Percentiles rank a stretch among this genome's conserved stretches.
Evolutionary conservation across 1,140 invertebrate species (phyloP).

Genomic region (Diachasmimorpha longicaudata): DNA sequence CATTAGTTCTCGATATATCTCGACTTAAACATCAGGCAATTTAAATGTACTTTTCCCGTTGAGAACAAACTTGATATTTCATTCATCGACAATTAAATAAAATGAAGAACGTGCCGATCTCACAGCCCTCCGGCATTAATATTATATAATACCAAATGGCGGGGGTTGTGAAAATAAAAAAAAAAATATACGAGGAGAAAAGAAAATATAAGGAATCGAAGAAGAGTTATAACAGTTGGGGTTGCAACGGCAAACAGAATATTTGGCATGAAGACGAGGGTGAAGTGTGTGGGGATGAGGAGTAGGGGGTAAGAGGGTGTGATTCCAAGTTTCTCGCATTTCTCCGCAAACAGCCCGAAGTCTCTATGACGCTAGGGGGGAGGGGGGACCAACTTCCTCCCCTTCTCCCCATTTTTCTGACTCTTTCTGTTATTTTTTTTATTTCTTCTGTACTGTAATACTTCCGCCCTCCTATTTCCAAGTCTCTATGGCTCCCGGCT

Average conservation of each 20-base stretch:
- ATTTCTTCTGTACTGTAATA: not conserved
- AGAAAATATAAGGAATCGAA: slow-evolving; percentile 3
- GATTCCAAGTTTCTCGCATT: slow-evolving; percentile 56
- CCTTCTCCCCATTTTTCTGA: not conserved
- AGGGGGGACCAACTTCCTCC: not conserved
- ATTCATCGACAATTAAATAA: not conserved
- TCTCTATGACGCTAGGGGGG: not conserved
- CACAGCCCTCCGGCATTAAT: slow-evolving; percentile 59
- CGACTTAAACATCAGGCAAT: too few relatives aligned
- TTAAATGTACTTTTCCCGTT: not conserved
- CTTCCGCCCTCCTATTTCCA: slow-evolving; percentile 7
- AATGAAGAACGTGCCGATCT: slow-evolving; percentile 48
- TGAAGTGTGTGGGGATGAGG: not conserved
- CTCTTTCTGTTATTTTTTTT: not conserved
- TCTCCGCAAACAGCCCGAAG: slow-evolving; percentile 55
- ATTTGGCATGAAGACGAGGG: slow-evolving; percentile 27
- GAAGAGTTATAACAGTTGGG: slow-evolving; percentile 8
- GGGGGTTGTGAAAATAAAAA: slow-evolving; percentile 50
- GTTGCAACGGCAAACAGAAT: slow-evolving; percentile 46
- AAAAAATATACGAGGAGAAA: slow-evolving; percentile 40
- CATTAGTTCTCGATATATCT: too few relatives aligned
- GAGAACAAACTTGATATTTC: not conserved
- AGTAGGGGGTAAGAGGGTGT: not conserved
- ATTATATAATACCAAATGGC: slow-evolving; percentile 61
- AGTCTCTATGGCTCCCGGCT: slow-evolving; percentile 8